phyloP scores from a whole-genome alignment of 2,113 vertebrate species.

The Mohoua ochrocephala region DNA sequence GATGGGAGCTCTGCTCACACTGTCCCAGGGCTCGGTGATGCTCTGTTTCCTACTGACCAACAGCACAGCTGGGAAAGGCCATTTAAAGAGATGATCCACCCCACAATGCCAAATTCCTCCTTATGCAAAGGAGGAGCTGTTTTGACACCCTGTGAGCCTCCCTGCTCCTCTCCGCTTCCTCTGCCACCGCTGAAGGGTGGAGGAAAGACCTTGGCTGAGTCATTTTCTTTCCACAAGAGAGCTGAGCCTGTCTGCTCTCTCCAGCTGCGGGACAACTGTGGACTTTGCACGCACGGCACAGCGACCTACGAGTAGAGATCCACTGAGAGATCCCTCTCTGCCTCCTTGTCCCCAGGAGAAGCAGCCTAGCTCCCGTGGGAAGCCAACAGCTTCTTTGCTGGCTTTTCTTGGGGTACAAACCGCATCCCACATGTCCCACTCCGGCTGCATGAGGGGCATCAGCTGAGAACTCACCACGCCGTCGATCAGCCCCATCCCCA shows the following conservation, averaged over 20 bases:
- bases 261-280: slow-evolving; percentile 22
- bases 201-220: neutral
- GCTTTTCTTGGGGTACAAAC: neutral
- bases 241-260: neutral
- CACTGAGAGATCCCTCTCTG: neutral
- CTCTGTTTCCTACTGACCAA: slow-evolving; percentile 1
- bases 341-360: neutral
- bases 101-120: neutral
- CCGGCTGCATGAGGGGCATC: neutral
- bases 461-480: slow-evolving; percentile 83
- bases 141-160: neutral
- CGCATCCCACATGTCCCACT: fast-evolving
- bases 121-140: neutral
- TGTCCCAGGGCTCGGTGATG: neutral
- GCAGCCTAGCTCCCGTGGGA: neutral
- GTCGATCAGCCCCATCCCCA: slow-evolving; percentile 95
- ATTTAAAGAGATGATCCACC: neutral
- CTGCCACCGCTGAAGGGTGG: neutral
- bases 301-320: neutral
- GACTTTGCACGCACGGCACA: neutral
- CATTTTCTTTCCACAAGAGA: neutral
- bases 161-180: neutral
- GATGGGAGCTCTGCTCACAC: neutral
- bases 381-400: neutral
- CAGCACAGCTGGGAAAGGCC: neutral